A percentile compares a stretch with the other conserved stretches of the same genome.
phyloP scores from a whole-genome alignment of 2,113 vertebrate species.

The Macquaria ambigua region DNA sequence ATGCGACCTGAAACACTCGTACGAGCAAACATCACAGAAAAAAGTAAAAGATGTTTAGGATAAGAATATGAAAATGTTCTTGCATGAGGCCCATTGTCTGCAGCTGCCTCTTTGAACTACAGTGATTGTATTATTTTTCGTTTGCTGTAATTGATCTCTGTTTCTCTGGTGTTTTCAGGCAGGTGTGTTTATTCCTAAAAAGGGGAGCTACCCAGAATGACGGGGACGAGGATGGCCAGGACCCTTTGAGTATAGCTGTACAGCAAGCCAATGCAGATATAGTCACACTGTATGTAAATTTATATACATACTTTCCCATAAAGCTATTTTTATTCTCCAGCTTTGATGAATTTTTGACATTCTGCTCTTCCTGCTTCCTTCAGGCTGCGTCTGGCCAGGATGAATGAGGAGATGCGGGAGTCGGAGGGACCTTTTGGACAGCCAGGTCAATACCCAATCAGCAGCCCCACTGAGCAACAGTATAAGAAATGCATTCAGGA shows the following conservation, averaged over 20 bases:
- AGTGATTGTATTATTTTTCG: background rate
- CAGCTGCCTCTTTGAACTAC: background rate
- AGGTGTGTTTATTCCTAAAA: slow-evolving; percentile 97
- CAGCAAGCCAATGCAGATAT: slow-evolving; percentile 97
- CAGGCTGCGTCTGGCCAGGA: slow-evolving; percentile 95
- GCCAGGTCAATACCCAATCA: slow-evolving; percentile 91
- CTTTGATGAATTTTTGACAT: background rate
- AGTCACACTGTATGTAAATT: slow-evolving; percentile 91
- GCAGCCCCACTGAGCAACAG: slow-evolving; percentile 97
- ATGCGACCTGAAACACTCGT: too few species aligned
- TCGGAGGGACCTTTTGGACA: slow-evolving; percentile 93
- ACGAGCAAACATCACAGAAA: too few species aligned
- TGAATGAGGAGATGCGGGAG: slow-evolving; percentile 99
- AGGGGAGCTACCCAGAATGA: slow-evolving; percentile 93
- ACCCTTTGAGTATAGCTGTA: slow-evolving; percentile 94
- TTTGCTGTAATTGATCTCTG: background rate
- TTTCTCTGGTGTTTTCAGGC: slow-evolving; percentile 81
- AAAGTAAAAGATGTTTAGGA: background rate
- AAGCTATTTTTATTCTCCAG: background rate
- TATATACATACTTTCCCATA: rapidly evolving
- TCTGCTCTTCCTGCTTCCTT: background rate
- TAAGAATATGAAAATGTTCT: too few species aligned
- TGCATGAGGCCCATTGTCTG: background rate
- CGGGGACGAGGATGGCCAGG: slow-evolving; percentile 91
- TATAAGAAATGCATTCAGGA: slow-evolving; percentile 98